Evolutionary conservation across 2,888 invertebrate genomes (phyloP).

Genomic region (Pandemis heparana): DNA sequence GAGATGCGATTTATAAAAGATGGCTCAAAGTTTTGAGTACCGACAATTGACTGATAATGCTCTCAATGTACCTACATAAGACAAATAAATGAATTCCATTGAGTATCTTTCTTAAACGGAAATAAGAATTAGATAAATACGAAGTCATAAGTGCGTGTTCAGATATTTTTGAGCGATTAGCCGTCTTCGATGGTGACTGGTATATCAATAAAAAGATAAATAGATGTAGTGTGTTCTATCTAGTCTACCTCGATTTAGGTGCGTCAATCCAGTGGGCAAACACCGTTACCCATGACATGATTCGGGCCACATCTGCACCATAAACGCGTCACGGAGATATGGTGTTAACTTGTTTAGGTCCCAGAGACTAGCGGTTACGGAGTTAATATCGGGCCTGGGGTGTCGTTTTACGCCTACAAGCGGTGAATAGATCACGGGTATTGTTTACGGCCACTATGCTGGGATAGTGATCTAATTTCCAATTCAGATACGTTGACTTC

Average conservation of each 20-base stretch:
- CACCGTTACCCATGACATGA: constrained; percentile 5
- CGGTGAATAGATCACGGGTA: constrained; percentile 19
- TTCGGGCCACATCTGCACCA: constrained; percentile 9
- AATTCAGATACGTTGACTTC: constrained; percentile 12
- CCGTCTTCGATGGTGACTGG: too few species aligned
- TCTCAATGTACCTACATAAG: neutral
- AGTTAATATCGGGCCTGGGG: constrained; percentile 4
- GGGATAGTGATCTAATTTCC: constrained; percentile 12
- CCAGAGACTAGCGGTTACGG: constrained; percentile 11
- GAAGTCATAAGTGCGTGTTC: too few species aligned
- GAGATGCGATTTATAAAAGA: neutral
- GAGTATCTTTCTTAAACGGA: too few species aligned
- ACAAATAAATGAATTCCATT: neutral
- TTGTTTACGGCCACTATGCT: constrained; percentile 9
- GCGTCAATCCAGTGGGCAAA: neutral
- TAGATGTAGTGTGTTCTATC: too few species aligned
- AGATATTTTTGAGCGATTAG: too few species aligned
- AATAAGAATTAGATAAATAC: too few species aligned
- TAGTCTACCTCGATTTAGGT: neutral
- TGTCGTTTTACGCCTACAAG: constrained; percentile 12
- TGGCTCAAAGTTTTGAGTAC: neutral
- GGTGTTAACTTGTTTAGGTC: constrained; percentile 14
- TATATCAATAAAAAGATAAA: too few species aligned
- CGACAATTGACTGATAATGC: neutral
- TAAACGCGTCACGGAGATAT: constrained; percentile 9